Conservation (phyloP, 2,888 invertebrate genomes). For the Tryphoninae sp. region DNA sequence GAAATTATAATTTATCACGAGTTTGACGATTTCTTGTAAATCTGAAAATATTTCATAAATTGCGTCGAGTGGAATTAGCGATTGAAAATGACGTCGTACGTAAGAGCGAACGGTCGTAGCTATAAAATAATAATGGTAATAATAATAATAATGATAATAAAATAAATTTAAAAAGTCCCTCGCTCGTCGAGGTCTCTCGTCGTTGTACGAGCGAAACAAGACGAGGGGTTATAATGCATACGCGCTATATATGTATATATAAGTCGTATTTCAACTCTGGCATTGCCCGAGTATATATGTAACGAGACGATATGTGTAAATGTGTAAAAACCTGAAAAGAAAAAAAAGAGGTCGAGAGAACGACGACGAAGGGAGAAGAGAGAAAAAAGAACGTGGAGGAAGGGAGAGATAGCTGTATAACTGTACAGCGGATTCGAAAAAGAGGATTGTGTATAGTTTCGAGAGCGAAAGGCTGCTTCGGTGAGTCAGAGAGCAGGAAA, state of each 20-base stretch:
- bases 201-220: constrained; percentile 17
- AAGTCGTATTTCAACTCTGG: not conserved
- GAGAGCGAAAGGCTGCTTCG: constrained; percentile 31
- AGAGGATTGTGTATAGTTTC: not conserved
- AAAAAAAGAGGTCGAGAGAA: constrained; percentile 21
- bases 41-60: not conserved
- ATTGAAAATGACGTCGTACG: not conserved
- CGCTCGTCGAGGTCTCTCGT: constrained; percentile 8
- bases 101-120: constrained; percentile 31
- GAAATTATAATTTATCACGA: no score
- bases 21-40: not conserved
- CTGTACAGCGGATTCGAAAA: constrained; percentile 15
- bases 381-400: not conserved
- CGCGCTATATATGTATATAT: not conserved
- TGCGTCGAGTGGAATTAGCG: not conserved
- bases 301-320: not conserved
- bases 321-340: not conserved
- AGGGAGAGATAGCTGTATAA: constrained; percentile 25
- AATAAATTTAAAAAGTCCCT: not conserved
- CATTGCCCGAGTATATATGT: not conserved
- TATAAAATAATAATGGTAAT: constrained; percentile 43
- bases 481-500: constrained; percentile 38
- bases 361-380: not conserved
- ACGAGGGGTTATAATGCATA: not conserved
- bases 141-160: constrained; percentile 4